Percentiles rank a stretch among this genome's conserved stretches.
Conservation (phyloP, 1,140 invertebrate species). For the Acyrthosiphon pisum region DNA sequence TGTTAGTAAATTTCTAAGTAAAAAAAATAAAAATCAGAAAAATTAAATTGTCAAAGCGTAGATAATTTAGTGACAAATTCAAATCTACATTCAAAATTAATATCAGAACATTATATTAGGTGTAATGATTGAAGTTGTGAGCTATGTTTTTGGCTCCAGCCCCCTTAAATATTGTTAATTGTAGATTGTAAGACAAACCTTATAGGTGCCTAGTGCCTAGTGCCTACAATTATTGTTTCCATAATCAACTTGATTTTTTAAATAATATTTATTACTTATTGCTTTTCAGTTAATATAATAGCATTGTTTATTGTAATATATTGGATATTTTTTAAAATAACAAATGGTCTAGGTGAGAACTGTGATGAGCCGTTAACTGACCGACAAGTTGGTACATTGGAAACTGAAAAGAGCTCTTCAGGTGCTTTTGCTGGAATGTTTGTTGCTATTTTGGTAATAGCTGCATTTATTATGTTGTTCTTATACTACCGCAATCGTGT, state of each 20-base stretch:
- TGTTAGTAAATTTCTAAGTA: too few relatives aligned
- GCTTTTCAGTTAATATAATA: neutral
- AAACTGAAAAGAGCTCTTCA: constrained; percentile 63
- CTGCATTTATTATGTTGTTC: constrained; percentile 70
- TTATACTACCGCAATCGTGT: constrained; percentile 81
- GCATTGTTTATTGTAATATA: neutral
- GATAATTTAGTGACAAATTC: too few relatives aligned
- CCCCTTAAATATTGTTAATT: neutral
- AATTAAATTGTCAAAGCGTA: too few relatives aligned
- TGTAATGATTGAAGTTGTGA: too few relatives aligned
- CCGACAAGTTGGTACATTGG: constrained; percentile 63
- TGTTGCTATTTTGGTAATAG: constrained; percentile 72
- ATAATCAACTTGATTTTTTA: neutral
- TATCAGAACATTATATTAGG: too few relatives aligned
- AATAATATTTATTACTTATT: neutral
- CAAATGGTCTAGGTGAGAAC: constrained; percentile 63
- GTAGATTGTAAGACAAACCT: neutral
- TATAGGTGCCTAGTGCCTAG: neutral
- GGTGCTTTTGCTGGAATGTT: constrained; percentile 68
- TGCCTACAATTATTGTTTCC: neutral
- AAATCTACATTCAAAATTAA: too few relatives aligned
- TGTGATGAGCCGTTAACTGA: constrained; percentile 65
- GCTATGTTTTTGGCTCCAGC: too few relatives aligned
- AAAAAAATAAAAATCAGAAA: too few relatives aligned
- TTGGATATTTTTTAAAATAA: neutral